phyloP scores from a whole-genome alignment of 2,888 invertebrate species.

The Raillietiella orientalis region DNA sequence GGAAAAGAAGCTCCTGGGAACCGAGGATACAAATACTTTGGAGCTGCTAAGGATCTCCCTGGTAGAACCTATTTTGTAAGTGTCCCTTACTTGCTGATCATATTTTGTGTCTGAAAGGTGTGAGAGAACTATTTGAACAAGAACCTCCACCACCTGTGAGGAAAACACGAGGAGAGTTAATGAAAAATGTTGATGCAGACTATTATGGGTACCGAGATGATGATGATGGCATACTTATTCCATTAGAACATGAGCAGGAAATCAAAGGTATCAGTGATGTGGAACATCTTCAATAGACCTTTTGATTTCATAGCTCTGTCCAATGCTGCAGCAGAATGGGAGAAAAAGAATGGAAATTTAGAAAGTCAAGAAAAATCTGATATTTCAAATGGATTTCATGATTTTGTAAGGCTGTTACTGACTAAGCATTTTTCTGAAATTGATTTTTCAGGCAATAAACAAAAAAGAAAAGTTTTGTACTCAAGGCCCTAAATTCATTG shows the following conservation, averaged over 20 bases:
- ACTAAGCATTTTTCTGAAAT: no score
- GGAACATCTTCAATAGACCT: slow-evolving; percentile 3
- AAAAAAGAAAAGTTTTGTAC: no score
- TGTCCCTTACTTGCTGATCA: no score
- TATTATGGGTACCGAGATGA: slow-evolving; percentile 26
- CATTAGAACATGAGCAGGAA: slow-evolving; percentile 50
- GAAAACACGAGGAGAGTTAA: slow-evolving; percentile 76
- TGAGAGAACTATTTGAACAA: slow-evolving; percentile 85
- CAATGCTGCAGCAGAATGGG: slow-evolving; percentile 35
- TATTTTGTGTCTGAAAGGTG: slow-evolving; percentile 22
- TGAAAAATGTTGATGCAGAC: slow-evolving; percentile 22
- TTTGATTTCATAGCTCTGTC: slow-evolving; percentile 11
- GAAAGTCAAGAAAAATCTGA: slow-evolving; percentile 32
- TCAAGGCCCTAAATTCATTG: slow-evolving; percentile 24
- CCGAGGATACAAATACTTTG: slow-evolving; percentile 94
- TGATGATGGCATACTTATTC: slow-evolving; percentile 77
- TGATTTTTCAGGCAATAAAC: no score
- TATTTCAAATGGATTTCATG: slow-evolving; percentile 35
- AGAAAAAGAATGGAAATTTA: slow-evolving; percentile 16
- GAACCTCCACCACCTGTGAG: slow-evolving; percentile 64
- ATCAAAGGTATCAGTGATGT: slow-evolving; percentile 19
- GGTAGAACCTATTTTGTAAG: slow-evolving; percentile 17
- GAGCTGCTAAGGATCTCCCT: slow-evolving; percentile 87
- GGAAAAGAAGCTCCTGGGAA: slow-evolving; percentile 92
- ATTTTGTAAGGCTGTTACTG: no score